Percentiles rank a stretch among this genome's conserved stretches.
phyloP scores from a whole-genome alignment of 2,797 vertebrate genomes.

The Podargus strigoides region DNA sequence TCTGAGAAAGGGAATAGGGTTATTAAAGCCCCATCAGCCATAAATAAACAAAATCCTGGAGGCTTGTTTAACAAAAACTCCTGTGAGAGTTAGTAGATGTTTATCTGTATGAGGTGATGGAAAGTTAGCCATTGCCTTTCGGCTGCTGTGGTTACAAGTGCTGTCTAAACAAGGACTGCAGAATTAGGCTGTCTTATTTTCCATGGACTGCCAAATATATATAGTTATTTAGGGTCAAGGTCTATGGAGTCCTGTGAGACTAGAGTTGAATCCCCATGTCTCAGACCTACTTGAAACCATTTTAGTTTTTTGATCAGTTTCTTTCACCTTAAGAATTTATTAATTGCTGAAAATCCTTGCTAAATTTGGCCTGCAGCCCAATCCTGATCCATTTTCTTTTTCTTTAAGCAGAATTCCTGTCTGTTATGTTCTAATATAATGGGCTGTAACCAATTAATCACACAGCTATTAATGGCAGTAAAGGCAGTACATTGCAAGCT shows the following conservation, averaged over 20 bases:
- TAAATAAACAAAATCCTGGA: neutral
- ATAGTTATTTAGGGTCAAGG: neutral
- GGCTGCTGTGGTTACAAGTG: neutral
- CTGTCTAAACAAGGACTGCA: neutral
- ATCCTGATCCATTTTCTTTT: neutral
- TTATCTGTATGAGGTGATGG: neutral
- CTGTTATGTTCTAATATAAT: neutral
- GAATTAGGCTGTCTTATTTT: neutral
- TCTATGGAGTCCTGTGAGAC: neutral
- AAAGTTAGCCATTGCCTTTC: neutral
- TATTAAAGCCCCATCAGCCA: neutral
- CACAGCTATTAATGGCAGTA: neutral
- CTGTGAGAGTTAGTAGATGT: neutral
- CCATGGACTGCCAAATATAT: neutral
- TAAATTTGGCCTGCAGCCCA: neutral
- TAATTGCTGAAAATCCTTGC: neutral
- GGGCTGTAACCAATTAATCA: slow-evolving; percentile 31
- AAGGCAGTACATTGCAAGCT: neutral
- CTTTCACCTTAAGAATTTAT: neutral
- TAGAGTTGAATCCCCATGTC: neutral
- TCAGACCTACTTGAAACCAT: neutral
- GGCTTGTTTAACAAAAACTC: neutral
- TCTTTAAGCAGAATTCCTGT: neutral
- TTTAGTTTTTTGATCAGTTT: neutral
- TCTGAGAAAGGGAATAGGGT: neutral